Percentiles rank a stretch among this genome's conserved stretches.
These are phyloP conservation scores for Conger conger DNA, from an alignment of 2,113 vertebrate species.

Conservation along the genomic window DNA sequence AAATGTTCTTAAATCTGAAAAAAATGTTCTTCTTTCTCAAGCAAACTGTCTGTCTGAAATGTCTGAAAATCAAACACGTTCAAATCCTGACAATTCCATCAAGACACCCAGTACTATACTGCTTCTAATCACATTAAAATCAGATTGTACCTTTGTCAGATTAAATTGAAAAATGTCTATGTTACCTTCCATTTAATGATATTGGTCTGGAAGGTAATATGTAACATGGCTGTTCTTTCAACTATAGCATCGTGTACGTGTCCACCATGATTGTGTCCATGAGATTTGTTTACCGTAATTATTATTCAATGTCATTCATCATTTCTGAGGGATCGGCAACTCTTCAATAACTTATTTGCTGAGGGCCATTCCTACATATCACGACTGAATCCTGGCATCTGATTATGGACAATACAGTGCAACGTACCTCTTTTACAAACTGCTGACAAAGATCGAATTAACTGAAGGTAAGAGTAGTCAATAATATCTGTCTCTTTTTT, in stretches of 20 bases:
- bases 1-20: no score
- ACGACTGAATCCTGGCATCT: neutral
- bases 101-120: neutral
- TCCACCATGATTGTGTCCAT: neutral
- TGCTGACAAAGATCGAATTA: neutral
- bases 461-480: neutral
- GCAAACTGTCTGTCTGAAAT: no score
- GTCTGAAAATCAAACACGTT: neutral
- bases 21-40: no score
- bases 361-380: neutral
- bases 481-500: neutral
- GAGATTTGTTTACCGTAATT: no score
- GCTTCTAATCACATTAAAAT: conserved; percentile 25
- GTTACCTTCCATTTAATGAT: conserved; percentile 17
- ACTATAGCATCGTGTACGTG: neutral
- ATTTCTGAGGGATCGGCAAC: neutral
- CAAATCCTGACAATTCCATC: neutral
- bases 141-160: conserved; percentile 9
- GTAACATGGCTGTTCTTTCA: neutral
- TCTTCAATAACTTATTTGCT: neutral
- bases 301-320: no score
- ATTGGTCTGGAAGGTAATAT: neutral
- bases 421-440: neutral
- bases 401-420: neutral
- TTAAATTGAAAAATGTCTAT: conserved; percentile 22